phyloP scores from a whole-genome alignment of 2,888 invertebrate species.

The Palloptera scutellata region DNA sequence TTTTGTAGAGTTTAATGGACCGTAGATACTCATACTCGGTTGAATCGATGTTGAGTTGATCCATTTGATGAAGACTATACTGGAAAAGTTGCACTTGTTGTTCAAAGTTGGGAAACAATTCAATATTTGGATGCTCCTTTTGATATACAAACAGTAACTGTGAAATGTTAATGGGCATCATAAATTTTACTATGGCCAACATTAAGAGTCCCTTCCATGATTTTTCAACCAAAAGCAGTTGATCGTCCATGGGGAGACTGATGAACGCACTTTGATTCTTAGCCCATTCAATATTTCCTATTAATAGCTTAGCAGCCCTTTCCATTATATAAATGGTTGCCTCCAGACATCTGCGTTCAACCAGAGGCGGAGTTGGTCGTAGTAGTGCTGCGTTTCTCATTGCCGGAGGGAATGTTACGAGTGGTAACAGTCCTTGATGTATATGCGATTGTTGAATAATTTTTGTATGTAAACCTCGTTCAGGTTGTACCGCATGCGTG shows the following conservation, averaged over 20 bases:
- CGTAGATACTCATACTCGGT: constrained; percentile 87
- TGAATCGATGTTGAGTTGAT: constrained; percentile 75
- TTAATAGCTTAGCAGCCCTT: constrained; percentile 86
- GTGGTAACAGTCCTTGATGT: constrained; percentile 45
- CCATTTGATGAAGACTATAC: constrained; percentile 75
- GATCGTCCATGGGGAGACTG: constrained; percentile 78
- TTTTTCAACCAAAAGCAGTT: constrained; percentile 80
- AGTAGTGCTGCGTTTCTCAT: constrained; percentile 53
- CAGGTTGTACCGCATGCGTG: constrained; percentile 97
- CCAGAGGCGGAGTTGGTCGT: constrained; percentile 58
- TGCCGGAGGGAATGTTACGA: constrained; percentile 52
- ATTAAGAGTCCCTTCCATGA: constrained; percentile 94
- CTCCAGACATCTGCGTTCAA: constrained; percentile 39
- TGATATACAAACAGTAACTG: constrained; percentile 67
- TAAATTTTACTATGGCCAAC: constrained; percentile 83
- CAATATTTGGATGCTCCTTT: constrained; percentile 58
- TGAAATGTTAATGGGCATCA: constrained; percentile 78
- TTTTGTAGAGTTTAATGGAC: constrained; percentile 81
- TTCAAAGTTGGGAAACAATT: constrained; percentile 49
- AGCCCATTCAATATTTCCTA: constrained; percentile 91
- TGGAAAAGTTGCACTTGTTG: constrained; percentile 75
- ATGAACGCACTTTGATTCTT: constrained; percentile 81
- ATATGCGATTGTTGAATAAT: too few relatives aligned
- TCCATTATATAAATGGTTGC: constrained; percentile 83
- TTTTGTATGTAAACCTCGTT: constrained; percentile 95